Evolutionary conservation across 2,797 vertebrate genomes (phyloP).

Genomic region (Hypotaenidia philippensis): DNA sequence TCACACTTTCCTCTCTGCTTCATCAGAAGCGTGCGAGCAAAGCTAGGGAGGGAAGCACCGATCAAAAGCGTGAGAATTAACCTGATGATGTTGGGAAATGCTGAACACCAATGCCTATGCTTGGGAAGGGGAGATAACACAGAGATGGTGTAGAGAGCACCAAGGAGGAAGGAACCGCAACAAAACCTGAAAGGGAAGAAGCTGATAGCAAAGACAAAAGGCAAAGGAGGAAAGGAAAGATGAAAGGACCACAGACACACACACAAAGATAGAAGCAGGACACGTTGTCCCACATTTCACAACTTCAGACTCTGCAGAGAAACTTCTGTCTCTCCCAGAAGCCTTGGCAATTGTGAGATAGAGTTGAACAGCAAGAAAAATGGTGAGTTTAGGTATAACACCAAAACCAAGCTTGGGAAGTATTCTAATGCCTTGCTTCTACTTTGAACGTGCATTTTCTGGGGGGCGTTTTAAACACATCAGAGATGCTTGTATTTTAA

Average conservation of each 20-base stretch:
- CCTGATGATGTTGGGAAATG: not conserved
- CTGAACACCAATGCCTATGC: not conserved
- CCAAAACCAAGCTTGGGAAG: not conserved
- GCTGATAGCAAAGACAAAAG: conserved; percentile 14
- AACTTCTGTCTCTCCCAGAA: not conserved
- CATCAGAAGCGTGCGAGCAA: not conserved
- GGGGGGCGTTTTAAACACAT: not conserved
- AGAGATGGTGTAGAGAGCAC: not conserved
- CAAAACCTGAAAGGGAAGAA: not conserved
- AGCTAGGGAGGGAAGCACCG: not conserved
- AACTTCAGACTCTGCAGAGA: not conserved
- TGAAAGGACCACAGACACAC: not conserved
- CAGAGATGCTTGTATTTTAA: not conserved
- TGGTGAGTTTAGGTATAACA: not conserved
- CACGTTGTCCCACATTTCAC: not conserved
- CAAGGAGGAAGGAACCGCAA: conserved; percentile 30
- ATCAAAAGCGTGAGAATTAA: not conserved
- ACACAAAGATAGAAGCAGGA: not conserved
- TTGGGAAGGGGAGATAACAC: conserved; percentile 3
- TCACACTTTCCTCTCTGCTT: not conserved
- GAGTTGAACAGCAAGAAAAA: not conserved
- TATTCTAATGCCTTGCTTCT: not conserved
- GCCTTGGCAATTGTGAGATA: not conserved
- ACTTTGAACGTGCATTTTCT: not conserved
- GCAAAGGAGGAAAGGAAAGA: not conserved